Base-by-base conservation (phyloP, 1,140 invertebrate genomes). In the Ectropis grisescens region DNA sequence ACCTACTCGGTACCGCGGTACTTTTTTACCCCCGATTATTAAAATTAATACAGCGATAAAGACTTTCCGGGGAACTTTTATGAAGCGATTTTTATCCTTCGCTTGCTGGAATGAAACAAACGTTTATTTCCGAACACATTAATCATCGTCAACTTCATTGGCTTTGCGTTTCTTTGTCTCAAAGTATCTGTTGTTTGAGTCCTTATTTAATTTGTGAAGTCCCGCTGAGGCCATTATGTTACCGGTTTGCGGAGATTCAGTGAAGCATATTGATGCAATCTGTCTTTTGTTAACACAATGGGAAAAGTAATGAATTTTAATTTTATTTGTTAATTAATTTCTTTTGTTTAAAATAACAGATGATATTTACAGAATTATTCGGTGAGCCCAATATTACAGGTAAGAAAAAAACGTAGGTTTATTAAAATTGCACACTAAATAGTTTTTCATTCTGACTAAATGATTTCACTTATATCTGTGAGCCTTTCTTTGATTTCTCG, bases 121-220 rank as follows among this genome's bases (percentile, higher is more conserved):
- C n/a, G 19, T 19, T 33, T 31, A 31, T 34, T 30, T 41, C 19
- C 7, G 11, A 26, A 26, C 29, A 29, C 16, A 28, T 26, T 34
- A 44, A 38, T 38, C 31, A 31, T 38, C 41, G 35, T 38, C 35
- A 44, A 19, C 8, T 19, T 4, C 3, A 34, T 35, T 33, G 42
- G 19, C 19, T 13, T 42, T 11, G 23, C 19, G 29, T 31, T 41
- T 33, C 38, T 37, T 50, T 46, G 38, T 45, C 30, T 26, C 29
- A 28, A 31, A 47, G 29, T 38, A 32, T 33, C 35, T 13, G 31
- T 8, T 29, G 25, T 11, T 33, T 41, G 30, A 39, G 13, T 13
- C 28, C 23, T 38, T 44, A 49, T 42, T 46, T 38, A 50, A 45
- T 38, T 41, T 39, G 37, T 12, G 24, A 14, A 32, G 16, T 36